Evolutionary conservation across 2,113 vertebrate genomes (phyloP).

Genomic region (Tragelaphus imberbis): DNA sequence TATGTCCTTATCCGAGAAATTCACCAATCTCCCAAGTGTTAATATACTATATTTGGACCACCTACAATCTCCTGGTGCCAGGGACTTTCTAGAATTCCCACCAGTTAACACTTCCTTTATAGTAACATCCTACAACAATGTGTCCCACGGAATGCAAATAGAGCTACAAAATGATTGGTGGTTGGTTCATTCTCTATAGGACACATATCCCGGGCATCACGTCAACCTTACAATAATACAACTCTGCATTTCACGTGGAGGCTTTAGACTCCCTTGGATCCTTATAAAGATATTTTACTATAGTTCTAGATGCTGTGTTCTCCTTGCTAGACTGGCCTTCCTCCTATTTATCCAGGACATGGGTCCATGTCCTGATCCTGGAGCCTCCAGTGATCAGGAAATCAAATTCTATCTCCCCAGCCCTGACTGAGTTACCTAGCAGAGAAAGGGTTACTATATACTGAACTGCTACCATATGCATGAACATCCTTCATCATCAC

Average conservation of each 20-base stretch:
- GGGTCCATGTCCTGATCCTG: not conserved
- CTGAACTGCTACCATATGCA: not conserved
- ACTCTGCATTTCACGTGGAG: not conserved
- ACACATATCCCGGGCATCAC: not conserved
- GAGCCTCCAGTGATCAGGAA: not conserved
- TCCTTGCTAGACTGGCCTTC: not conserved
- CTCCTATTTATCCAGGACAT: not conserved
- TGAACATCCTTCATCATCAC: not conserved
- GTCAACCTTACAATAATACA: not conserved
- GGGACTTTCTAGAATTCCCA: not conserved
- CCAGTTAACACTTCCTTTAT: not conserved
- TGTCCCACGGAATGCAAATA: not conserved
- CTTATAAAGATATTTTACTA: not conserved
- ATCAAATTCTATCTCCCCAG: not conserved
- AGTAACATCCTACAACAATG: not conserved
- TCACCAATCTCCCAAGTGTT: not conserved
- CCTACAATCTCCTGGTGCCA: not conserved
- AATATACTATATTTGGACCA: not conserved
- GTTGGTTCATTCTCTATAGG: not conserved
- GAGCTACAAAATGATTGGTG: not conserved
- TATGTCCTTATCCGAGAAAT: not conserved
- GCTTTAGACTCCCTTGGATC: not conserved
- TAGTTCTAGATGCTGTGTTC: not conserved
- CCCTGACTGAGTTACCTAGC: not conserved
- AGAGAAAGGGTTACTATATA: not conserved